Conservation (phyloP, 1,140 invertebrate genomes). For the Sarcophaga bullata region DNA sequence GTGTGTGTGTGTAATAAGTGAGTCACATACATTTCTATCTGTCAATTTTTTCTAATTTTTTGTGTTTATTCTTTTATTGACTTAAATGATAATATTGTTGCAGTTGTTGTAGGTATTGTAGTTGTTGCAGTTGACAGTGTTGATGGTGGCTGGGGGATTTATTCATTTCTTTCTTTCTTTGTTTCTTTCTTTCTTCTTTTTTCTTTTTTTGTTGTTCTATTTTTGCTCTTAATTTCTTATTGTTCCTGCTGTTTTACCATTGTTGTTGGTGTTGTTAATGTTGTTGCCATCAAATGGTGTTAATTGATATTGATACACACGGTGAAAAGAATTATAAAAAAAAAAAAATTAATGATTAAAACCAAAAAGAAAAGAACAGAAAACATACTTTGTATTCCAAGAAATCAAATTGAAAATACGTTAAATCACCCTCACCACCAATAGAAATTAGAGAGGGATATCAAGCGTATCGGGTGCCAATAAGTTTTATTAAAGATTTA, state of each 20-base stretch:
- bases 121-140: neutral
- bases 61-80: neutral
- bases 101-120: neutral
- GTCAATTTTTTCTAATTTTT: slow-evolving; percentile 12
- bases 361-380: neutral
- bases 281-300: slow-evolving; percentile 18
- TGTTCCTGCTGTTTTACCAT: neutral
- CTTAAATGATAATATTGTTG: neutral
- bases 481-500: slow-evolving; percentile 24
- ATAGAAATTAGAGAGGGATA: neutral
- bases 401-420: neutral
- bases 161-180: no score
- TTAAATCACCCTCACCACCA: neutral
- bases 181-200: no score
- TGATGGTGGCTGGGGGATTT: no score
- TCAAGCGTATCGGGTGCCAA: neutral
- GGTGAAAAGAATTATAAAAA: slow-evolving; percentile 12
- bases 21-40: slow-evolving; percentile 32
- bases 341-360: slow-evolving; percentile 1
- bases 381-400: neutral
- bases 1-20: neutral
- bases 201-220: neutral
- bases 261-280: neutral
- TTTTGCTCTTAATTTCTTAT: neutral
- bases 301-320: slow-evolving; percentile 38